A percentile compares a stretch with the other conserved stretches of the same genome.
Conservation (phyloP, 2,888 invertebrate species). For the Lepeophtheirus nordmannii region DNA sequence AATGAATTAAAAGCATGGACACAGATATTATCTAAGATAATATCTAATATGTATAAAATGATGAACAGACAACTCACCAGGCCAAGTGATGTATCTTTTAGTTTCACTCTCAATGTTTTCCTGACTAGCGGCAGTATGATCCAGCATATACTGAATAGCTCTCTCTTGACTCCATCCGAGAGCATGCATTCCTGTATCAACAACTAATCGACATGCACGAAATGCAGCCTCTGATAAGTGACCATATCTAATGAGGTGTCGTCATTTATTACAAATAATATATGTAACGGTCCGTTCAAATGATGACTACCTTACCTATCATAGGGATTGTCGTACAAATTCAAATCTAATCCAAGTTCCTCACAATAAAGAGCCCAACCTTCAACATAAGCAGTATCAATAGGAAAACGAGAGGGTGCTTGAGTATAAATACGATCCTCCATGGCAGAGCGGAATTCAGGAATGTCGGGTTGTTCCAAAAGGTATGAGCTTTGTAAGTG, state of each 20-base stretch:
- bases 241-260: slow-evolving; percentile 24
- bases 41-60: no score
- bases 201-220: slow-evolving; percentile 33
- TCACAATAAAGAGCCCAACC: slow-evolving; percentile 35
- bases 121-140: slow-evolving; percentile 30
- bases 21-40: no score
- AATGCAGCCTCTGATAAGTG: slow-evolving; percentile 26
- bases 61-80: slow-evolving; percentile 28
- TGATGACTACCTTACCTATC: slow-evolving; percentile 26
- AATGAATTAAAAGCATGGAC: no score
- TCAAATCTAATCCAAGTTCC: slow-evolving; percentile 33
- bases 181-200: slow-evolving; percentile 35
- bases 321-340: slow-evolving; percentile 31
- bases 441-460: slow-evolving; percentile 30
- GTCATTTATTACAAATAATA: slow-evolving; percentile 8
- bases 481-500: slow-evolving; percentile 33
- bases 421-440: slow-evolving; percentile 32
- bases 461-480: slow-evolving; percentile 28
- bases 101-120: slow-evolving; percentile 30
- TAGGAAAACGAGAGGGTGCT: slow-evolving; percentile 31
- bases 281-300: no score
- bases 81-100: slow-evolving; percentile 33
- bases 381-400: slow-evolving; percentile 32
- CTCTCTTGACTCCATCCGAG: slow-evolving; percentile 32
- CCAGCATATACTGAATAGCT: slow-evolving; percentile 31